Evolutionary conservation across 2,113 vertebrate species (phyloP).

Genomic region (Psittacara wagleri): DNA sequence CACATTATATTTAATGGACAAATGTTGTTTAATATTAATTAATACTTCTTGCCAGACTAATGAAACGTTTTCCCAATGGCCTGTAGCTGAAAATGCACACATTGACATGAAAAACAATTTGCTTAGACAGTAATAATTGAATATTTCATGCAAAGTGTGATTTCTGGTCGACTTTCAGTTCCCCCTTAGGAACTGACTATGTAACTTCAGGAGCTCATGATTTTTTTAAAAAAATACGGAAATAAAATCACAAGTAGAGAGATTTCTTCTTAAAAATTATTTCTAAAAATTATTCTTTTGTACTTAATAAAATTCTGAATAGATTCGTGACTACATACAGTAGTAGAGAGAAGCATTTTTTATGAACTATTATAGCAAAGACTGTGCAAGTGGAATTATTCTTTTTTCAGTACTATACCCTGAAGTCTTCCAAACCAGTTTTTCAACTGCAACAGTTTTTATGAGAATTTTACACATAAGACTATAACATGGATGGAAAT

Average conservation of each 20-base stretch:
- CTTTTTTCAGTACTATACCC: neutral
- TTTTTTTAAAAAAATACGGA: neutral
- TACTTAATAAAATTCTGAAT: neutral
- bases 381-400: neutral
- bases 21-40: neutral
- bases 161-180: neutral
- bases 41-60: neutral
- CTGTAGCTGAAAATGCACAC: neutral
- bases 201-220: neutral
- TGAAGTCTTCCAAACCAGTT: neutral
- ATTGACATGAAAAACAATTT: neutral
- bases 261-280: neutral
- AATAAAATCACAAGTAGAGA: neutral
- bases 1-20: neutral
- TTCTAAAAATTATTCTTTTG: neutral
- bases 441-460: neutral
- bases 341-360: neutral
- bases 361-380: neutral
- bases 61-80: neutral
- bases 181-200: neutral
- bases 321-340: neutral
- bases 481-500: neutral
- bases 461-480: neutral
- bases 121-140: neutral
- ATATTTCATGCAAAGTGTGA: rapidly evolving